These are phyloP conservation scores for Bhutanitis thaidina DNA, from an alignment of 2,888 invertebrate species.

Conservation along the genomic window DNA sequence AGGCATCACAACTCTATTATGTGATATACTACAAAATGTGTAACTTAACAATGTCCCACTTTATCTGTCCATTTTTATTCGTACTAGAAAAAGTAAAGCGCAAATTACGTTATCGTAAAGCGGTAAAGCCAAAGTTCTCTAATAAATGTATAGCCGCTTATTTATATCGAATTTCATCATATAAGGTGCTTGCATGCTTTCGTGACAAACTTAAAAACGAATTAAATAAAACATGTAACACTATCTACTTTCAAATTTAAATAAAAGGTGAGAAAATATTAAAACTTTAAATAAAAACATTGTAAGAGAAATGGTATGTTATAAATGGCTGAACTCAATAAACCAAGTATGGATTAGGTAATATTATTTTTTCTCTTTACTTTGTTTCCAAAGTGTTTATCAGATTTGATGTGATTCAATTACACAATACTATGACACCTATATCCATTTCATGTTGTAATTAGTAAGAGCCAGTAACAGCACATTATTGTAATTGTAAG, in stretches of 20 bases:
- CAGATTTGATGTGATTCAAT: too few relatives aligned
- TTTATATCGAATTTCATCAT: conserved; percentile 26
- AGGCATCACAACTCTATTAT: conserved; percentile 46
- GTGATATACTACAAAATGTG: conserved; percentile 26
- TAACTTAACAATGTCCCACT: not conserved
- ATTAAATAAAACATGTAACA: not conserved
- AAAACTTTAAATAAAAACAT: not conserved
- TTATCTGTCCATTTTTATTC: not conserved
- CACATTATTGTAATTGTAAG: conserved; percentile 35
- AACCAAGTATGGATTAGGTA: too few relatives aligned
- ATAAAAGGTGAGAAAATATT: not conserved
- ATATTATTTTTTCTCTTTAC: too few relatives aligned
- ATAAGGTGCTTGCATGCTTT: conserved; percentile 46
- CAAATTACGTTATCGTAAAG: not conserved
- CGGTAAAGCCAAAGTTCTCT: conserved; percentile 47
- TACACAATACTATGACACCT: not conserved
- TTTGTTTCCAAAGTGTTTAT: too few relatives aligned
- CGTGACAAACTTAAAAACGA: conserved; percentile 5
- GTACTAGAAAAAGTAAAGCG: not conserved
- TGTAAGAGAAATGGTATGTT: too few relatives aligned
- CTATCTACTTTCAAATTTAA: conserved; percentile 14
- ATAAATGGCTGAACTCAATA: too few relatives aligned
- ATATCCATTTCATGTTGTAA: conserved; percentile 18
- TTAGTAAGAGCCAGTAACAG: conserved; percentile 40
- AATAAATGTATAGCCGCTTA: conserved; percentile 18